Percentiles rank a stretch among this genome's conserved stretches.
phyloP scores from a whole-genome alignment of 2,797 vertebrate species.

The Catharus ustulatus region DNA sequence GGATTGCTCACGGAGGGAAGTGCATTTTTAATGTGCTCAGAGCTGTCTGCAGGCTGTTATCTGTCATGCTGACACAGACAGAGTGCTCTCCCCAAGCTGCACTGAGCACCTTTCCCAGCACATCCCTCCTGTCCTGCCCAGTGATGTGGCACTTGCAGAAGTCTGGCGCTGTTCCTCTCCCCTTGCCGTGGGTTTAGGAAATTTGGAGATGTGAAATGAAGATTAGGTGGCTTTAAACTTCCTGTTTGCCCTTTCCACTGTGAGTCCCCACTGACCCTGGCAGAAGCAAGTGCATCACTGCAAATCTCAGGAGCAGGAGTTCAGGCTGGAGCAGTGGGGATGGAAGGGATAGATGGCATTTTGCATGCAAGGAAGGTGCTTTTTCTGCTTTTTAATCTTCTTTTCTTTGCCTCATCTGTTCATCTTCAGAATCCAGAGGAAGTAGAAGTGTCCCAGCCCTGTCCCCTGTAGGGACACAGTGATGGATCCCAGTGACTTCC shows the following conservation, averaged over 20 bases:
- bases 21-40: neutral
- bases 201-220: neutral
- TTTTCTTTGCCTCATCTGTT: neutral
- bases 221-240: neutral
- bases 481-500: neutral
- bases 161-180: neutral
- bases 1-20: neutral
- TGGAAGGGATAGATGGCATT: neutral
- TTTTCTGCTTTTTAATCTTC: neutral
- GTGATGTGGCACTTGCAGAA: neutral
- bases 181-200: neutral
- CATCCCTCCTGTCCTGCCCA: neutral
- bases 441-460: neutral
- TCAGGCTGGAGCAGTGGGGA: neutral
- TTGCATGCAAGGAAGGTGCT: neutral
- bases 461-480: neutral
- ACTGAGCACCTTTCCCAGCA: neutral
- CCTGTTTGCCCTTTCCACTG: rapidly evolving
- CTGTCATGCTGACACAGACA: conserved; percentile 10
- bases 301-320: neutral
- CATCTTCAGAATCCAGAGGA: neutral
- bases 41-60: conserved; percentile 9
- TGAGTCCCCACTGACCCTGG: neutral
- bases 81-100: neutral
- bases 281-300: neutral